Conservation (phyloP, 2,113 vertebrate genomes). For the Raja brachyura region DNA sequence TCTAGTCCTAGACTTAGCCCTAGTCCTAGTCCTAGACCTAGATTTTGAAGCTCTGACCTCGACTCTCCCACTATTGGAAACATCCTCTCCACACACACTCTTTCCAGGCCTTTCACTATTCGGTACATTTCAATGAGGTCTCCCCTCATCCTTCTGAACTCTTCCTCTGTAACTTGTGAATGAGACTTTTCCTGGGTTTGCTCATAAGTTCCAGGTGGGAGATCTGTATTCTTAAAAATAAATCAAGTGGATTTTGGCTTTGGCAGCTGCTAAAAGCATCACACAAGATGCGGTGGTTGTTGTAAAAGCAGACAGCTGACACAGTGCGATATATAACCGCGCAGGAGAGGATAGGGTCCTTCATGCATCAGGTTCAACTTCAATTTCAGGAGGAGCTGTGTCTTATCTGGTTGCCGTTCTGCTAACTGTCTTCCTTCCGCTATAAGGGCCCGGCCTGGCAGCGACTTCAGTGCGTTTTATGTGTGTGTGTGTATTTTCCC, state of each 20-base stretch:
- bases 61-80: too few relatives aligned
- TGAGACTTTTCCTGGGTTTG: not conserved
- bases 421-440: conserved; percentile 20
- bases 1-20: too few relatives aligned
- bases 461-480: not conserved
- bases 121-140: too few relatives aligned
- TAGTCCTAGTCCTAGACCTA: too few relatives aligned
- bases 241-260: not conserved
- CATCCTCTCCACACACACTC: too few relatives aligned
- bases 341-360: not conserved
- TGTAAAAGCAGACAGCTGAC: not conserved
- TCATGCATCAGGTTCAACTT: conserved; percentile 2
- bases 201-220: not conserved
- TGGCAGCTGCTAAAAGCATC: not conserved
- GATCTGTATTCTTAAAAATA: not conserved
- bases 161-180: too few relatives aligned
- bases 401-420: conserved; percentile 30
- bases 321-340: not conserved
- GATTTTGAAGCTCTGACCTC: too few relatives aligned
- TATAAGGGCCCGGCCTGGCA: conserved; percentile 5
- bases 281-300: not conserved
- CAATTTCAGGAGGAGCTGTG: not conserved
- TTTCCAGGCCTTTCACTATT: too few relatives aligned
- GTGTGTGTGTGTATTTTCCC: not conserved
- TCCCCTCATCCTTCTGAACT: too few relatives aligned